Evolutionary conservation across 2,888 invertebrate species (phyloP).

Genomic region (Drosophila austrosaltans): DNA sequence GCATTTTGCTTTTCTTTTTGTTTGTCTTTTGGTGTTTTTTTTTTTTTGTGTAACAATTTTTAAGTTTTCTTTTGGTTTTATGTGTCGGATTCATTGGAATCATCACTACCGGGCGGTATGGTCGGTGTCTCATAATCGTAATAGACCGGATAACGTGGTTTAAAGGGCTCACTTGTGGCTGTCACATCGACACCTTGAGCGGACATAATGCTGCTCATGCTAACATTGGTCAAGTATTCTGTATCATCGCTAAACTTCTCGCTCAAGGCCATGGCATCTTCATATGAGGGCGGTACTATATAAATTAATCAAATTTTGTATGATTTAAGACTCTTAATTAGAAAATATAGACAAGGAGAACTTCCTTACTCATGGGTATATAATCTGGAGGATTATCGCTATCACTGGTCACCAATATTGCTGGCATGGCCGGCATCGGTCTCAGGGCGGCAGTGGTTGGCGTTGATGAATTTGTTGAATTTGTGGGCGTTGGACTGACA

Average conservation of each 20-base stretch:
- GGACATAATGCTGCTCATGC: conserved; percentile 81
- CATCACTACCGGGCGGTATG: conserved; percentile 84
- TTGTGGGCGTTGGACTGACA: conserved; percentile 41
- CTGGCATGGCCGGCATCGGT: conserved; percentile 74
- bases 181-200: conserved; percentile 68
- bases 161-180: conserved; percentile 79
- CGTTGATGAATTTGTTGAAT: conserved; percentile 60
- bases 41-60: conserved; percentile 32
- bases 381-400: conserved; percentile 82
- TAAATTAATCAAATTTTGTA: background rate
- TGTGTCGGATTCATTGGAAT: conserved; percentile 80
- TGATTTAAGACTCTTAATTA: background rate
- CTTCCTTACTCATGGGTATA: conserved; percentile 79
- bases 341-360: background rate
- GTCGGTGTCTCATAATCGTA: conserved; percentile 83
- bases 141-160: conserved; percentile 83
- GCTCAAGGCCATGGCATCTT: conserved; percentile 83
- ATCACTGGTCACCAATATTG: conserved; percentile 75
- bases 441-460: conserved; percentile 73
- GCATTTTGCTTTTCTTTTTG: conserved; percentile 16
- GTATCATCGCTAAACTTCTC: conserved; percentile 82
- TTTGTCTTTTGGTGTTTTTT: conserved; percentile 31
- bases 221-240: conserved; percentile 80
- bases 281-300: conserved; percentile 83
- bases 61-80: conserved; percentile 45